Evolutionary conservation across 23 tunicate genomes (phyloP).

Genomic region (Trididemnum miniatum): DNA sequence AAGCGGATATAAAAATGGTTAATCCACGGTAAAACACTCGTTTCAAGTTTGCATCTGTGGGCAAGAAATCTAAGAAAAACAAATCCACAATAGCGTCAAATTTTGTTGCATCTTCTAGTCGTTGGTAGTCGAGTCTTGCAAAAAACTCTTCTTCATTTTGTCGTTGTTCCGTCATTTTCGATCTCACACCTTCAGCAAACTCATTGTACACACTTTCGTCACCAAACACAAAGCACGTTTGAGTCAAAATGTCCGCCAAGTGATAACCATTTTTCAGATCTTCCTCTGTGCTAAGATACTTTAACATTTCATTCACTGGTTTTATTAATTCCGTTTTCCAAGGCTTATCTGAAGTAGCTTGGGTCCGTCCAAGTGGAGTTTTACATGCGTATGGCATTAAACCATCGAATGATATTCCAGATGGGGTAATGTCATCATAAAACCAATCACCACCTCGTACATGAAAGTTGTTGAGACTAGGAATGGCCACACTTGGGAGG

Average conservation of each 20-base stretch:
- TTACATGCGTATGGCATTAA: neutral
- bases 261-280: neutral
- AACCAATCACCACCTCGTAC: neutral
- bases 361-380: neutral
- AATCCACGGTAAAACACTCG: neutral
- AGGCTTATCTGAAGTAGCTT: neutral
- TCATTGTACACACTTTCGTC: neutral
- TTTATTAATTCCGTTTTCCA: neutral
- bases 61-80: too few relatives aligned
- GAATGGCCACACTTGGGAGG: neutral
- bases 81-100: too few relatives aligned
- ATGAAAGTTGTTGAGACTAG: neutral
- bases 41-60: too few relatives aligned
- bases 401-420: neutral
- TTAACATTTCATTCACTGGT: neutral
- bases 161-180: neutral
- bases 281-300: neutral
- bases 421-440: neutral
- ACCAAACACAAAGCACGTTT: neutral
- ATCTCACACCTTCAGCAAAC: neutral
- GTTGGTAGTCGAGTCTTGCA: too few relatives aligned
- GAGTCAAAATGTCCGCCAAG: neutral
- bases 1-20: neutral
- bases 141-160: too few relatives aligned
- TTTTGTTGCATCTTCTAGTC: too few relatives aligned